Base-by-base conservation (phyloP, 2,888 invertebrate genomes). In the Dicyrtoma fusca region DNA sequence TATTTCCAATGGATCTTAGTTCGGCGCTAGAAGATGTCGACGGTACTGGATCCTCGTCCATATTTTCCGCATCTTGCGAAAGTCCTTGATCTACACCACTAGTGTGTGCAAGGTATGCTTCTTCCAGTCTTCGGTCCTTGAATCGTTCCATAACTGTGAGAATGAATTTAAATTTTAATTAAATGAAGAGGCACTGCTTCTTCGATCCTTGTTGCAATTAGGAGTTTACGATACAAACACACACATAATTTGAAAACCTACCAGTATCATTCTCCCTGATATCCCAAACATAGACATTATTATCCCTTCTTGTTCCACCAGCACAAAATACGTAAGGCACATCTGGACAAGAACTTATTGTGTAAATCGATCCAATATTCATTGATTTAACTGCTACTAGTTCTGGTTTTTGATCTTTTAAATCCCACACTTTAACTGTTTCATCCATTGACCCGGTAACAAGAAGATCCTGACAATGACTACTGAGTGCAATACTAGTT, bases 261-360 rank as follows among this genome's bases (percentile, higher is more conserved):
- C 90, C 88, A 79, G 86, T 84, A 57, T 88, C 86, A 81, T 85
- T 86, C 77, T 85, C 83, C 44, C 85, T 84, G 47, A 91, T 85
- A 84, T 92, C 88, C 78, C 88, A 85, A 17, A 93, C 86, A 76
- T 89, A 88, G 75, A 91, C 89, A 83, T 89, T 91, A 82, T 90
- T 87, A 68, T 89, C 88, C 81, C 90, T 91, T 82, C 92, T 91
- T 83, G 94, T 93, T 0, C 96, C 96, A 51, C 95, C 96, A 69
- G 91, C 85, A 13, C 91, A 91, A 77, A 94, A 86, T n/a, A 90
- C 87, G 83, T 89, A 91, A 1, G 93, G 91, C 81, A 89, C 90
- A 81, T 97, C 93, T 0, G 94, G 94, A 81, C 91, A 92, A 66
- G 88, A 85, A 51, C 89, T 88, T 76, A 91, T 86, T 82, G 92